Evolutionary conservation across 2,797 vertebrate genomes (phyloP).

Genomic region (Podarcis siculus): DNA sequence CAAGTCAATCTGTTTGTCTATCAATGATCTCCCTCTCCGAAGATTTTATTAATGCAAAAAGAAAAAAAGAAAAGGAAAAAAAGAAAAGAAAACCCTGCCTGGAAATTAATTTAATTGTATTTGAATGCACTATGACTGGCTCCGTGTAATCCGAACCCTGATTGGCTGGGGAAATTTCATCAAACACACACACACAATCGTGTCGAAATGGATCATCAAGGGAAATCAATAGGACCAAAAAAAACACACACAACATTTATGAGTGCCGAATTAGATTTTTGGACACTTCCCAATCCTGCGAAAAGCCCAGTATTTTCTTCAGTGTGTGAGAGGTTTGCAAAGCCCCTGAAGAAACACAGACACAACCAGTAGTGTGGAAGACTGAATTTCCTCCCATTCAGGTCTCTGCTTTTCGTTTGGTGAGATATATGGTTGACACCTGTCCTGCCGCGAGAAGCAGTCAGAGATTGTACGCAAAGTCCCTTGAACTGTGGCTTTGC

Average conservation of each 20-base stretch:
- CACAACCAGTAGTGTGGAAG: neutral
- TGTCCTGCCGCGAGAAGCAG: neutral
- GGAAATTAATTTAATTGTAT: slow-evolving; percentile 10
- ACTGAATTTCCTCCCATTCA: neutral
- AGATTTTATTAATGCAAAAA: neutral
- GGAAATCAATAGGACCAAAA: slow-evolving; percentile 6
- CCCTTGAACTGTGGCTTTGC: neutral
- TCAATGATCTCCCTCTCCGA: slow-evolving; percentile 11
- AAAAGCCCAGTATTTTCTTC: neutral
- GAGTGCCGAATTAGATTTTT: neutral
- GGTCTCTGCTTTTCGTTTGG: neutral
- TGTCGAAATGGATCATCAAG: neutral
- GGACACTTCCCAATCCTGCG: neutral
- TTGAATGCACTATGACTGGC: neutral
- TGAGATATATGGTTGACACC: neutral
- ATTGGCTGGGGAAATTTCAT: neutral
- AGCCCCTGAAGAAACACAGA: neutral
- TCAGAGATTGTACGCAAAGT: neutral
- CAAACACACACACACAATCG: neutral
- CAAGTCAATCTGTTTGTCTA: slow-evolving; percentile 15
- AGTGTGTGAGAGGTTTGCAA: too few relatives aligned
- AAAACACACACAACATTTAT: neutral
- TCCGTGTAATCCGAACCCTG: neutral
- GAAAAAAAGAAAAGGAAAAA: too few relatives aligned
- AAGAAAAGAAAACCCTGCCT: neutral